Evolutionary conservation across 1,140 invertebrate species (phyloP).

Genomic region (Prorops nasuta): DNA sequence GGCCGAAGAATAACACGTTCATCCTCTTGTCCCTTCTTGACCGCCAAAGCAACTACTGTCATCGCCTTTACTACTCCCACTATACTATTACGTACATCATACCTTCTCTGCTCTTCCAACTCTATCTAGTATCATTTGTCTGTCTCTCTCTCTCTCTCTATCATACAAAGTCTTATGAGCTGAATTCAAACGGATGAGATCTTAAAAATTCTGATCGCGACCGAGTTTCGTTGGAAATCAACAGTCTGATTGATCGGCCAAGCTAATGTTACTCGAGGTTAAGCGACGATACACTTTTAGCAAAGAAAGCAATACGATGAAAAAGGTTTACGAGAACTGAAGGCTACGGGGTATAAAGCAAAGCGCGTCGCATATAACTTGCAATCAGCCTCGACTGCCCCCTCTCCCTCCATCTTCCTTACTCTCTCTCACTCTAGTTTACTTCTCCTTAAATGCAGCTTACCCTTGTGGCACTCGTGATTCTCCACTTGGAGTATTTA

Average conservation of each 20-base stretch:
- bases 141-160: too few relatives aligned
- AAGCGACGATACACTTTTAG: slow-evolving; percentile 38
- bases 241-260: background rate
- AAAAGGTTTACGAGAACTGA: slow-evolving; percentile 55
- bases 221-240: background rate
- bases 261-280: slow-evolving; percentile 25
- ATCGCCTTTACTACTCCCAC: too few relatives aligned
- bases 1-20: slow-evolving; percentile 53
- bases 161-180: too few relatives aligned
- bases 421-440: background rate
- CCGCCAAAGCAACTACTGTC: too few relatives aligned
- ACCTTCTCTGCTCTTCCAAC: too few relatives aligned
- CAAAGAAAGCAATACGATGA: slow-evolving; percentile 30
- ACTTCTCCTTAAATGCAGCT: too few relatives aligned
- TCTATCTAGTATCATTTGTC: too few relatives aligned
- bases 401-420: slow-evolving; percentile 20
- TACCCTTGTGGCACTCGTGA: too few relatives aligned
- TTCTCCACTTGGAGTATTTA: too few relatives aligned
- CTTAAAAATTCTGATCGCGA: too few relatives aligned
- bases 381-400: slow-evolving; percentile 48
- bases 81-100: too few relatives aligned
- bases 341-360: slow-evolving; percentile 56
- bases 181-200: too few relatives aligned
- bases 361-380: slow-evolving; percentile 56
- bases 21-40: slow-evolving; percentile 32